These are phyloP conservation scores for Drosophila tanythrix DNA, from an alignment of 2,888 invertebrate genomes.

Conservation along the genomic window DNA sequence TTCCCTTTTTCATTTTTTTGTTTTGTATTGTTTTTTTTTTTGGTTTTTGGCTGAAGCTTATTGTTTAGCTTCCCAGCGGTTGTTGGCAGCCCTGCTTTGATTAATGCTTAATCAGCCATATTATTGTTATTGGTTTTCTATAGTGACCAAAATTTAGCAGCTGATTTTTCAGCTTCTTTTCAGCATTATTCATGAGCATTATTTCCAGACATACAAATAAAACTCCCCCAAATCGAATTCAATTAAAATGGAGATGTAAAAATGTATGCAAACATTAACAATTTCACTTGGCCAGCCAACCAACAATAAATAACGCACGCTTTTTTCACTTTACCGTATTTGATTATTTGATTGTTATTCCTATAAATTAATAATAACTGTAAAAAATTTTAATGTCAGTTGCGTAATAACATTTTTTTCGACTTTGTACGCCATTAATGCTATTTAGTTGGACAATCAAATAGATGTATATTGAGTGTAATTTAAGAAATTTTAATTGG, in stretches of 20 bases:
- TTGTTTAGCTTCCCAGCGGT: constrained; percentile 44
- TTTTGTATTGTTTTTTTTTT: background rate
- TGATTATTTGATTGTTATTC: background rate
- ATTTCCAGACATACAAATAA: constrained; percentile 3
- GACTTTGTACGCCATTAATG: background rate
- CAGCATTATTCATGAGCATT: constrained; percentile 49
- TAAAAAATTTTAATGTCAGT: constrained; percentile 1
- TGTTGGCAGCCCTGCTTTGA: constrained; percentile 56
- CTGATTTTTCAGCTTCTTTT: constrained; percentile 9
- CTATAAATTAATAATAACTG: constrained; percentile 11
- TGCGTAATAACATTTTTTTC: constrained; percentile 35
- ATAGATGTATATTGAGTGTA: background rate
- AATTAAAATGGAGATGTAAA: constrained; percentile 46
- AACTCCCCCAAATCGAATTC: constrained; percentile 35
- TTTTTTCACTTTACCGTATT: constrained; percentile 16
- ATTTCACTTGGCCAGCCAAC: constrained; percentile 59
- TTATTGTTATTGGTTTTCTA: constrained; percentile 79
- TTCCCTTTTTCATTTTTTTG: constrained; percentile 61
- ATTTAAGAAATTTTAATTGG: constrained; percentile 1
- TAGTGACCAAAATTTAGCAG: constrained; percentile 38
- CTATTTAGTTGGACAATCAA: background rate
- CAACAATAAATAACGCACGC: constrained; percentile 24
- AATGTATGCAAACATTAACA: constrained; percentile 39
- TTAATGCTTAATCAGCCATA: constrained; percentile 80
- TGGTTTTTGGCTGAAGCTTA: constrained; percentile 7